Percentiles rank a stretch among this genome's conserved stretches.
Evolutionary conservation across 2,113 vertebrate genomes (phyloP).

Genomic region (Gymnocephalus cernua): DNA sequence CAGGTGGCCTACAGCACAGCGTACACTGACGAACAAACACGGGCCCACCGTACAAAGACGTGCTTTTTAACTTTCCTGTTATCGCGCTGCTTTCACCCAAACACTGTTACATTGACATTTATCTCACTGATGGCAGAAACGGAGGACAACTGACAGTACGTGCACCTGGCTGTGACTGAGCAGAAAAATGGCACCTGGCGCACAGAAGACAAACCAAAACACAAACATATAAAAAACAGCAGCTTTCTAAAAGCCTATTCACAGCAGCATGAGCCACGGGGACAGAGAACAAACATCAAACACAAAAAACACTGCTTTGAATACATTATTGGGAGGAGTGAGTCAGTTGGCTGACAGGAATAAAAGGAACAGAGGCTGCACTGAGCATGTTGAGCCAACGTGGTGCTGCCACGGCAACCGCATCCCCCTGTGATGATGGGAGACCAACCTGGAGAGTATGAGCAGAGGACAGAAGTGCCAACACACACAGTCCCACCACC

Average conservation of each 20-base stretch:
- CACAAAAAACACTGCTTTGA: slow-evolving; percentile 60
- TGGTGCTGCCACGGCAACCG: slow-evolving; percentile 80
- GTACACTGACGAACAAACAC: slow-evolving; percentile 56
- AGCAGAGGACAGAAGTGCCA: slow-evolving; percentile 38
- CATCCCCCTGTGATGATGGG: slow-evolving; percentile 56
- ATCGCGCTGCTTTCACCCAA: slow-evolving; percentile 41
- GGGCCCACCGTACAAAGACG: slow-evolving; percentile 24
- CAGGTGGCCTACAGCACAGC: slow-evolving; percentile 21
- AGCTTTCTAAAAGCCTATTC: slow-evolving; percentile 68
- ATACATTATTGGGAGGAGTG: slow-evolving; percentile 60
- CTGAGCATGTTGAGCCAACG: slow-evolving; percentile 57
- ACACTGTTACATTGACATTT: slow-evolving; percentile 58
- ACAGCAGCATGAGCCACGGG: slow-evolving; percentile 70
- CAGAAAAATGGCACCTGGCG: slow-evolving; percentile 38
- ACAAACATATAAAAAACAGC: slow-evolving; percentile 20
- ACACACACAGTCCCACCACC: slow-evolving; percentile 24
- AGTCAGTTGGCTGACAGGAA: slow-evolving; percentile 58
- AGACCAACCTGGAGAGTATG: slow-evolving; percentile 54
- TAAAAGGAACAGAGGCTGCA: slow-evolving; percentile 59
- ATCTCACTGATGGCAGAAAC: slow-evolving; percentile 28
- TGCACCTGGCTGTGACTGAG: slow-evolving; percentile 32
- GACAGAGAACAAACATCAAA: slow-evolving; percentile 71
- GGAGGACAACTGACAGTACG: slow-evolving; percentile 22
- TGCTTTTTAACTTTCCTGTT: slow-evolving; percentile 61
- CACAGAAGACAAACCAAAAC: slow-evolving; percentile 42